Conservation (phyloP, 2,888 invertebrate genomes). For the Drosophila percnosoma region DNA sequence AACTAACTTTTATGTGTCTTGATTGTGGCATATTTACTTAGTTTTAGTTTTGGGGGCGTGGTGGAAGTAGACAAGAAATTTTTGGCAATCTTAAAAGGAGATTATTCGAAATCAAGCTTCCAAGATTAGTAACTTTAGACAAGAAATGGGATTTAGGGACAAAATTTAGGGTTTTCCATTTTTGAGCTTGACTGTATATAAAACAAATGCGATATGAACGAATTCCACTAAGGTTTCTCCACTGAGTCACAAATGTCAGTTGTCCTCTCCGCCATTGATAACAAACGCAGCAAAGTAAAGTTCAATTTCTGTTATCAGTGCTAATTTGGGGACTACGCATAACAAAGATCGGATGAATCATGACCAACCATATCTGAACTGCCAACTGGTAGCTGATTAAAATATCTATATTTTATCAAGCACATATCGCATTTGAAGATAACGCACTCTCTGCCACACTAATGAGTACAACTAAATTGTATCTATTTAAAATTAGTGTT, state of each 20-base stretch:
- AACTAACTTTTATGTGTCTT: background rate
- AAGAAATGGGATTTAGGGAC: background rate
- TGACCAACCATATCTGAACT: constrained; percentile 20
- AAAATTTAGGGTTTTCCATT: background rate
- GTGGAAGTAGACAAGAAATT: background rate
- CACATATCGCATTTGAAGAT: constrained; percentile 13
- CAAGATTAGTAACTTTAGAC: background rate
- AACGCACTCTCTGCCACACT: constrained; percentile 4
- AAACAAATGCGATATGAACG: background rate
- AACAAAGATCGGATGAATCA: constrained; percentile 39
- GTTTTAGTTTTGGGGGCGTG: background rate
- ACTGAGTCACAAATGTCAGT: constrained; percentile 34
- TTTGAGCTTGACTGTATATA: background rate
- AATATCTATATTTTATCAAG: constrained; percentile 37
- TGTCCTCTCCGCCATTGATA: background rate
- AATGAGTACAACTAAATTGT: constrained; percentile 7
- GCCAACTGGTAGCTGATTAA: constrained; percentile 34
- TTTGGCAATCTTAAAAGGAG: background rate
- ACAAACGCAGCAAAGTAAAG: background rate
- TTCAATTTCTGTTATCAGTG: constrained; percentile 26
- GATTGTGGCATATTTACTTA: background rate
- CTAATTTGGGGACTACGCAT: constrained; percentile 12
- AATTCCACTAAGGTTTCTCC: constrained; percentile 16
- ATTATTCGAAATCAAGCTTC: background rate
- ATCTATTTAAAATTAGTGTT: constrained; percentile 27